These are phyloP conservation scores for Falco peregrinus DNA, from an alignment of 2,797 vertebrate species.

Conservation along the genomic window DNA sequence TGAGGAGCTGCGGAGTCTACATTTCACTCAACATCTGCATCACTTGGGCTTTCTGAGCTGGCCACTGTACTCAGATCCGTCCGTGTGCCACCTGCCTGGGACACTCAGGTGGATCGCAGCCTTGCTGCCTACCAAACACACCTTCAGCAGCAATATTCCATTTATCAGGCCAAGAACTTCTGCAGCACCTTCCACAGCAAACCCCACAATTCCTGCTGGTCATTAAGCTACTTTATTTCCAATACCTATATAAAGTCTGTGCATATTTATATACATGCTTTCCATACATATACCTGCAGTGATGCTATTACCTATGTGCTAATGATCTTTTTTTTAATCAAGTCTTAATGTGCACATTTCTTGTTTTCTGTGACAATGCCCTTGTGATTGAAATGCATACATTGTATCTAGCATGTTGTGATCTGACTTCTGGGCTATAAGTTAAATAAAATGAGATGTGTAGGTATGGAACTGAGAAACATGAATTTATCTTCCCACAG, in stretches of 20 bases:
- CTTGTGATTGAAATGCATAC: neutral
- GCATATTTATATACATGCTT: neutral
- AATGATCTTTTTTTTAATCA: neutral
- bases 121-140: neutral
- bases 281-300: neutral
- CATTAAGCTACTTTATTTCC: neutral
- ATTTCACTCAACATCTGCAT: neutral
- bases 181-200: neutral
- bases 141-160: neutral
- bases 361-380: neutral
- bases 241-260: neutral
- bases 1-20: neutral
- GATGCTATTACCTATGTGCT: neutral
- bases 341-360: neutral
- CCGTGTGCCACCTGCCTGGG: neutral
- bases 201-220: neutral
- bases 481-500: neutral
- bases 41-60: neutral
- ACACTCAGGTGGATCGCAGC: neutral
- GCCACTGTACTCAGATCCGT: rapidly evolving
- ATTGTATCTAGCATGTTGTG: rapidly evolving
- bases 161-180: neutral
- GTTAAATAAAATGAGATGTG: neutral
- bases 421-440: neutral
- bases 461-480: neutral